Evolutionary conservation across 2,888 invertebrate species (phyloP).

Genomic region (Clostera curtula): DNA sequence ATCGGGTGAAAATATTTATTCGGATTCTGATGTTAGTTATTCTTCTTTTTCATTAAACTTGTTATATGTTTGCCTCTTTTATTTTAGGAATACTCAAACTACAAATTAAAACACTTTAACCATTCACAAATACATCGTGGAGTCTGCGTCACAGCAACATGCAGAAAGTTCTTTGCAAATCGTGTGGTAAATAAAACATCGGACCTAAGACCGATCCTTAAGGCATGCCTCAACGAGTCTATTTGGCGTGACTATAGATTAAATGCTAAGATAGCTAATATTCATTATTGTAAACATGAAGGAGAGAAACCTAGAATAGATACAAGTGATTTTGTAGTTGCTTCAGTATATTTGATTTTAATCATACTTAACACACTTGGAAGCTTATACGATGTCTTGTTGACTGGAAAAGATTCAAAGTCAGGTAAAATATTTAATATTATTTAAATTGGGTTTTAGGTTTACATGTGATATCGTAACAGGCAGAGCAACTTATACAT

Average conservation of each 20-base stretch:
- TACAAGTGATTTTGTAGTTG: slow-evolving; percentile 37
- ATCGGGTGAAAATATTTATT: no score
- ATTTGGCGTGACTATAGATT: slow-evolving; percentile 41
- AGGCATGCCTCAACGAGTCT: slow-evolving; percentile 48
- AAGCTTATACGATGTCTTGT: slow-evolving; percentile 41
- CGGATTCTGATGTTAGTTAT: no score
- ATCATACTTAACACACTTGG: slow-evolving; percentile 43
- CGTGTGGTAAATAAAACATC: slow-evolving; percentile 11
- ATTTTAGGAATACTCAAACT: slow-evolving; percentile 51
- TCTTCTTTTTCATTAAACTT: background rate
- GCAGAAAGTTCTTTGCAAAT: slow-evolving; percentile 27
- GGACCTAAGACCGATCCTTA: slow-evolving; percentile 38
- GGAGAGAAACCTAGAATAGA: slow-evolving; percentile 32
- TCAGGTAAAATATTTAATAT: slow-evolving; percentile 26
- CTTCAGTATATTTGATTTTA: slow-evolving; percentile 39
- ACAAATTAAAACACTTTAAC: slow-evolving; percentile 52
- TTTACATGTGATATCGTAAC: background rate
- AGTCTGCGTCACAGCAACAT: slow-evolving; percentile 45
- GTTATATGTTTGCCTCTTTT: slow-evolving; percentile 1
- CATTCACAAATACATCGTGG: slow-evolving; percentile 58
- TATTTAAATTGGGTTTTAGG: background rate
- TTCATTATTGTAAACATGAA: slow-evolving; percentile 44
- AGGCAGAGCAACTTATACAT: no score
- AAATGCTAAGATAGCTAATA: slow-evolving; percentile 33
- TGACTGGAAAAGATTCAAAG: slow-evolving; percentile 25